These are phyloP conservation scores for Equus quagga DNA, from an alignment of 2,113 vertebrate species.

Conservation along the genomic window DNA sequence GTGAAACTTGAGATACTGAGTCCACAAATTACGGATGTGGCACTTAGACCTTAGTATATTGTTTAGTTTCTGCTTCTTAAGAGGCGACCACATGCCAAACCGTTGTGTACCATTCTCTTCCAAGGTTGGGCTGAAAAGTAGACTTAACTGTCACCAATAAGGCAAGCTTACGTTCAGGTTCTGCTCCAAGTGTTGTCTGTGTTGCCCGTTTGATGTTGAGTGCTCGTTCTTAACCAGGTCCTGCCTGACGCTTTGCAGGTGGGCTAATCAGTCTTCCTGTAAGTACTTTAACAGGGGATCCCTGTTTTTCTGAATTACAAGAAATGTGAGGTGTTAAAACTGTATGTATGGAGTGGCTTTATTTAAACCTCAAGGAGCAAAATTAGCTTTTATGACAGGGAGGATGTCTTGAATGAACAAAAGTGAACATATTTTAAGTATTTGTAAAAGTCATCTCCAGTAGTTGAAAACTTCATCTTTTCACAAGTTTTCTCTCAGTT, in stretches of 20 bases:
- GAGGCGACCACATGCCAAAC: background rate
- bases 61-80: background rate
- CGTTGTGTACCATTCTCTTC: background rate
- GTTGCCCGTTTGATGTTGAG: background rate
- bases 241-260: background rate
- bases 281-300: background rate
- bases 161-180: background rate
- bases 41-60: background rate
- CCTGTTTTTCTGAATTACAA: background rate
- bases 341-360: background rate
- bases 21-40: background rate
- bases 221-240: background rate
- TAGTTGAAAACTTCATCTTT: background rate
- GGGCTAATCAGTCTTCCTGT: background rate
- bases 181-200: background rate
- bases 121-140: background rate
- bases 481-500: background rate
- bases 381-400: background rate
- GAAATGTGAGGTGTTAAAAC: background rate
- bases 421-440: background rate
- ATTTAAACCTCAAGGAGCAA: background rate
- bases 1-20: background rate
- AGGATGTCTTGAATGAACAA: background rate
- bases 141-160: accelerated
- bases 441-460: background rate